These are phyloP conservation scores for Orthosia gothica DNA, from an alignment of 2,888 invertebrate species.

Conservation along the genomic window DNA sequence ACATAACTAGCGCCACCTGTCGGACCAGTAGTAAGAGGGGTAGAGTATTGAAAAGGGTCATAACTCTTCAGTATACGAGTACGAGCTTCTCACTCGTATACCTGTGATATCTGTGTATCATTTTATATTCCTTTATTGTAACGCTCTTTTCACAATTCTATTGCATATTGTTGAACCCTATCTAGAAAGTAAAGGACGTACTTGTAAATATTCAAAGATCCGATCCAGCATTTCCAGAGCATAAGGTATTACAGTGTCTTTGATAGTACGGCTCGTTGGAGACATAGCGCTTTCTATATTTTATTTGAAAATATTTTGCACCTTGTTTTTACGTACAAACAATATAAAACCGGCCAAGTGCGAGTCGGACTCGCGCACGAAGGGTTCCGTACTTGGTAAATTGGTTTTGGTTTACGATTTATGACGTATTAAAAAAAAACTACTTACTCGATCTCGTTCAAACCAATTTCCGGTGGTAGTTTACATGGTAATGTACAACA, in stretches of 20 bases:
- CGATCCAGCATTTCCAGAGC: constrained; percentile 41
- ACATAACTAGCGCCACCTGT: no score
- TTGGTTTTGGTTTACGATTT: no score
- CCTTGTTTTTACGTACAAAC: constrained; percentile 9
- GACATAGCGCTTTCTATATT: constrained; percentile 6
- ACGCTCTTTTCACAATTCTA: constrained; percentile 15
- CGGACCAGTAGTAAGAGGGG: no score
- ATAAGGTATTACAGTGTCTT: constrained; percentile 42
- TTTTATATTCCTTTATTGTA: constrained; percentile 13
- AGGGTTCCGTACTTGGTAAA: no score
- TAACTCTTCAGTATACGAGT: no score
- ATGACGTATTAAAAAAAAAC: no score
- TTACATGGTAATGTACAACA: no score
- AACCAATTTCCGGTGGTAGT: no score
- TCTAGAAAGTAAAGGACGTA: constrained; percentile 24
- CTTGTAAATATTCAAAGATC: constrained; percentile 54
- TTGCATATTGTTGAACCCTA: constrained; percentile 21
- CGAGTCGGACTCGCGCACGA: no score
- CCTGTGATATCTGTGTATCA: background rate
- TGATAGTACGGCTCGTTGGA: constrained; percentile 29
- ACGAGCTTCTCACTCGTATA: background rate
- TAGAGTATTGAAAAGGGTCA: background rate
- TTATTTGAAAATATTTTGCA: constrained; percentile 32
- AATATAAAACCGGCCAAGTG: background rate
- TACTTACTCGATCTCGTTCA: no score